These are phyloP conservation scores for Eupithecia pulchellata DNA, from an alignment of 2,888 invertebrate species.

Conservation along the genomic window DNA sequence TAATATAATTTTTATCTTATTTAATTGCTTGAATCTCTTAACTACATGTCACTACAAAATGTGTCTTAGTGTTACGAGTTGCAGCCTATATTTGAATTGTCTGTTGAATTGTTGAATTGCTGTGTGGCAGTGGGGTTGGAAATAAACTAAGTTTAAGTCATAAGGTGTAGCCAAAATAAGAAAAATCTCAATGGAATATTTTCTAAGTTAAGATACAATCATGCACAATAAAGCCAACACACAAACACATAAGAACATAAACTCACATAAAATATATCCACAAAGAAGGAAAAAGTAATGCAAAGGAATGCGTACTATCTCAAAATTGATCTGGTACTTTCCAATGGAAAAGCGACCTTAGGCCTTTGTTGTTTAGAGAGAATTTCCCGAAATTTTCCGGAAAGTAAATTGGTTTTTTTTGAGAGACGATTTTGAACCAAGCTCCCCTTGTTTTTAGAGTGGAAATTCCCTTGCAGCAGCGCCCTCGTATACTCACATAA, in stretches of 20 bases:
- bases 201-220: background rate
- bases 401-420: constrained; percentile 46
- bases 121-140: too few species aligned
- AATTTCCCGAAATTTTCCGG: constrained; percentile 23
- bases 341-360: constrained; percentile 57
- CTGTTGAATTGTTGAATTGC: too few species aligned
- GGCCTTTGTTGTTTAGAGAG: background rate
- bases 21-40: too few species aligned
- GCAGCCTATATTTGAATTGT: too few species aligned
- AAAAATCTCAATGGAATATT: background rate
- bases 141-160: too few species aligned
- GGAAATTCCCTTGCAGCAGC: constrained; percentile 52
- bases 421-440: constrained; percentile 45
- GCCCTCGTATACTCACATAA: constrained; percentile 75
- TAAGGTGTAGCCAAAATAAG: background rate
- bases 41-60: too few species aligned
- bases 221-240: constrained; percentile 47
- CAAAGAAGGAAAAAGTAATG: constrained; percentile 84
- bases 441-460: constrained; percentile 44
- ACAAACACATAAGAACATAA: constrained; percentile 77
- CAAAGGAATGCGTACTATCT: constrained; percentile 84
- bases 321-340: constrained; percentile 75
- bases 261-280: constrained; percentile 82
- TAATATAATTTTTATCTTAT: too few species aligned
- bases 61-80: too few species aligned